Percentiles rank a stretch among this genome's conserved stretches.
These are phyloP conservation scores for Pampus argenteus DNA, from an alignment of 2,797 vertebrate genomes.

Conservation along the genomic window DNA sequence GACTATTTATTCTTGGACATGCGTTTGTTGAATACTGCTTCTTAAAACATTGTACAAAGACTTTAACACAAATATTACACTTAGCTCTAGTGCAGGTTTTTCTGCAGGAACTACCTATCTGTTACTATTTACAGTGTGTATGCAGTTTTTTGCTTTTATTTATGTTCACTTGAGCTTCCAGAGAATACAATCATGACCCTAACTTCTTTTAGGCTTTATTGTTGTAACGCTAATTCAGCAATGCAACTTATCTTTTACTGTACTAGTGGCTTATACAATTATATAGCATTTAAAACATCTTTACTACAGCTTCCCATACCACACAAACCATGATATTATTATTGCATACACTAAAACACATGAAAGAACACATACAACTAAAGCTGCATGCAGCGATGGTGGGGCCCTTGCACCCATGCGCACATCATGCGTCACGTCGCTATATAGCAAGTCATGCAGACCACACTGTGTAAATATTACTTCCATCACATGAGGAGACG, in stretches of 20 bases:
- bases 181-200: constrained; percentile 13
- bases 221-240: background rate
- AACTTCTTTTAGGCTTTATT: constrained; percentile 15
- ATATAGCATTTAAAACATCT: background rate
- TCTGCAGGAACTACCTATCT: background rate
- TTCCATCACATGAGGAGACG: too few species aligned
- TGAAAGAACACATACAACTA: background rate
- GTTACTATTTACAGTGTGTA: background rate
- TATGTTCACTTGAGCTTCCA: constrained; percentile 9
- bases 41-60: constrained; percentile 5
- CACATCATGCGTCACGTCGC: too few species aligned
- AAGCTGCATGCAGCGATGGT: too few species aligned
- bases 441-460: too few species aligned
- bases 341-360: constrained; percentile 1
- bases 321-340: background rate
- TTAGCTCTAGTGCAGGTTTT: background rate
- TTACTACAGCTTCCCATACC: background rate
- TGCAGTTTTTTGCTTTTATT: constrained; percentile 16
- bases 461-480: too few species aligned
- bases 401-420: too few species aligned
- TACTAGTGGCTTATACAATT: background rate
- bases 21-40: constrained; percentile 5
- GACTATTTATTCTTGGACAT: constrained; percentile 57
- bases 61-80: background rate
- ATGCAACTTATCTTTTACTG: background rate